Conservation (phyloP, 2,797 vertebrate species). For the Potorous gilbertii region DNA sequence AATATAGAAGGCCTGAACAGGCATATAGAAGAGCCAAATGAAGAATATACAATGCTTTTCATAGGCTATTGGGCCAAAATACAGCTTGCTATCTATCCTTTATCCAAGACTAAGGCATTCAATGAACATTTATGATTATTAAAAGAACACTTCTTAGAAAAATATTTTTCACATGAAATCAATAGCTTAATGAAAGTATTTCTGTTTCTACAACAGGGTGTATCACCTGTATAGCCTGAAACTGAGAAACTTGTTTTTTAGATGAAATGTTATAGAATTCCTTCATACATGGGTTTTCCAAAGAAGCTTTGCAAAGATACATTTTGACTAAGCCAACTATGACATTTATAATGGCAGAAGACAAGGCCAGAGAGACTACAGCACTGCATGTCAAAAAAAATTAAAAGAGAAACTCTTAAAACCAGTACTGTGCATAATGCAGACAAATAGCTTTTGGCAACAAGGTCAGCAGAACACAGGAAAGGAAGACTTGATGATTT, state of each 20-base stretch:
- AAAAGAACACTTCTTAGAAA: neutral
- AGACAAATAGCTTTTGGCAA: constrained; percentile 10
- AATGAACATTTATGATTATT: neutral
- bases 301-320: constrained; percentile 36
- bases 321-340: constrained; percentile 60
- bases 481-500: neutral
- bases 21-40: neutral
- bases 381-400: constrained; percentile 59
- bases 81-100: neutral
- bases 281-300: constrained; percentile 24
- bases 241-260: neutral
- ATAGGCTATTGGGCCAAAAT: neutral
- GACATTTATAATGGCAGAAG: constrained; percentile 57
- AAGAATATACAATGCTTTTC: neutral
- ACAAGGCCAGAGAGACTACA: constrained; percentile 60
- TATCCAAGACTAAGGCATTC: neutral
- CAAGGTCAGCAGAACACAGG: constrained; percentile 44
- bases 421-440: constrained; percentile 45
- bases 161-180: neutral
- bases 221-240: neutral
- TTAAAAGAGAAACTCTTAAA: constrained; percentile 65
- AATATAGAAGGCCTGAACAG: neutral
- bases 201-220: neutral
- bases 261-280: neutral
- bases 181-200: neutral